phyloP scores from a whole-genome alignment of 2,888 invertebrate genomes.

The Eulithis prunata region DNA sequence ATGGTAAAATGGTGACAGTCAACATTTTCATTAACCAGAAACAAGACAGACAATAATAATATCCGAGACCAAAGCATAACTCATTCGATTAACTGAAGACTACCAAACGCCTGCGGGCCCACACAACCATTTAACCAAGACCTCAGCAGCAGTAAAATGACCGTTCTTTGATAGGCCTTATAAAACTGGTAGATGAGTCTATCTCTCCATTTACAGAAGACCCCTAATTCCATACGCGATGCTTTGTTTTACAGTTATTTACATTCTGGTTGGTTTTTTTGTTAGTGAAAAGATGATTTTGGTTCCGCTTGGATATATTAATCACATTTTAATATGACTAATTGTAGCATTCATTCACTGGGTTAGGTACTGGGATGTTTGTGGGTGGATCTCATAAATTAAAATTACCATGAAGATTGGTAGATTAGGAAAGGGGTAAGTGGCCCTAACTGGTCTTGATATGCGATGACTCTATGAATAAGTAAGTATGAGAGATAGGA shows the following conservation, averaged over 20 bases:
- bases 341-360: conserved; percentile 67
- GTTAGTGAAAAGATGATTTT: conserved; percentile 57
- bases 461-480: not conserved
- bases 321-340: conserved; percentile 78
- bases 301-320: conserved; percentile 68
- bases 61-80: conserved; percentile 77
- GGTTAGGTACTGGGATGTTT: conserved; percentile 41
- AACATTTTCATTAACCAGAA: conserved; percentile 70
- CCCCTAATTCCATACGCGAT: not conserved
- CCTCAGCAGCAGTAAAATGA: not conserved
- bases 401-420: conserved; percentile 36
- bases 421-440: conserved; percentile 29
- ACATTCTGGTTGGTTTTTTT: conserved; percentile 25
- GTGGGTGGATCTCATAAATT: conserved; percentile 32
- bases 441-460: conserved; percentile 30
- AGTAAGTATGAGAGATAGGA: too few species aligned
- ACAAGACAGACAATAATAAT: conserved; percentile 66
- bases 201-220: conserved; percentile 10
- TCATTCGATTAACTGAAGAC: conserved; percentile 75
- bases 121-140: conserved; percentile 30
- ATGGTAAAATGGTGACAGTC: conserved; percentile 53
- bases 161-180: not conserved
- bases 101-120: conserved; percentile 70
- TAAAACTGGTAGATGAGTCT: conserved; percentile 5
- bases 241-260: conserved; percentile 7